Evolutionary conservation across 92 coral and sea anemone species (phyloP).

Genomic region (Phenganax subtilis): DNA sequence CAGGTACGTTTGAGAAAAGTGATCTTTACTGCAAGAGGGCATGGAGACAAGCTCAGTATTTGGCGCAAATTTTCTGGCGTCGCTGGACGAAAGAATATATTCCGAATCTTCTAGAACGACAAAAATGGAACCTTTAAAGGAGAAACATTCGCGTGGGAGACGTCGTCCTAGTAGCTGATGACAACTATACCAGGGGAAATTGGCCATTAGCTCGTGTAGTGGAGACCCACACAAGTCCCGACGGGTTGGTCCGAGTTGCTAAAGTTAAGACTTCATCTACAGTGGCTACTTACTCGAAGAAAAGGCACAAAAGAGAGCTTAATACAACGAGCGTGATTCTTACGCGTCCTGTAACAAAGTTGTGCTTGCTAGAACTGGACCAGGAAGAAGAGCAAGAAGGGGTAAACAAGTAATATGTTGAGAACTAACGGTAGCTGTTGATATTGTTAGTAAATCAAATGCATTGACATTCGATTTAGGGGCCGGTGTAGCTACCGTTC

Average conservation of each 20-base stretch:
- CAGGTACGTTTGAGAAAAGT: constrained; percentile 44
- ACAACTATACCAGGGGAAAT: constrained; percentile 12
- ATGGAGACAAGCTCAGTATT: constrained; percentile 68
- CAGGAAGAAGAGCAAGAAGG: not conserved
- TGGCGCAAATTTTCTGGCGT: constrained; percentile 53
- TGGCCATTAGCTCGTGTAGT: constrained; percentile 28
- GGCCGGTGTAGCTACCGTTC: constrained; percentile 4
- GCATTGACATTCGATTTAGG: not conserved
- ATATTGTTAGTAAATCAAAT: not conserved
- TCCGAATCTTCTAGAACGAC: constrained; percentile 11
- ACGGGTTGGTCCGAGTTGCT: constrained; percentile 51
- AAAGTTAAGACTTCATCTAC: constrained; percentile 53
- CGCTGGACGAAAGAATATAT: constrained; percentile 47
- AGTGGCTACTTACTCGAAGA: constrained; percentile 48
- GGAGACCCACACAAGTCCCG: constrained; percentile 17
- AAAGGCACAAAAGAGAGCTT: constrained; percentile 40
- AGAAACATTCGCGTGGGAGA: constrained; percentile 21
- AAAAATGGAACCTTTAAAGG: constrained; percentile 5
- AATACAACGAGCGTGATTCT: constrained; percentile 14
- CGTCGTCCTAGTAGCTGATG: constrained; percentile 16
- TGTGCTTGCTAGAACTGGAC: constrained; percentile 47
- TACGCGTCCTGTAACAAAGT: constrained; percentile 42
- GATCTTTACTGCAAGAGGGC: constrained; percentile 42
- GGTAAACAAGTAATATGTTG: too few relatives aligned
- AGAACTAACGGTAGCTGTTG: not conserved